phyloP scores from a whole-genome alignment of 2,888 invertebrate genomes.

The Metacarcinus magister region DNA sequence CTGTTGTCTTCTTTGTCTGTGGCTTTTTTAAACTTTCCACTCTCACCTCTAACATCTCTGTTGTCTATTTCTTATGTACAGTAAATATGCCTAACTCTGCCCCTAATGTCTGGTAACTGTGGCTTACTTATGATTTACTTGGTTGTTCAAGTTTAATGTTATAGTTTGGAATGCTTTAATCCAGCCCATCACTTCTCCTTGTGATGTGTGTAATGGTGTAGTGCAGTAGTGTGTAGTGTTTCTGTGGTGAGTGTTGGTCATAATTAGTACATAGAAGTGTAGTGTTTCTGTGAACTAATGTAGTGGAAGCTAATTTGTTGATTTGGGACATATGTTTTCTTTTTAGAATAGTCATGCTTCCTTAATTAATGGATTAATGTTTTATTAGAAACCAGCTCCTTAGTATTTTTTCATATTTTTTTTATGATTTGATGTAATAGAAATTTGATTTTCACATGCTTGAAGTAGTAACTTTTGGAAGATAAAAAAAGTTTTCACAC shows the following conservation, averaged over 20 bases:
- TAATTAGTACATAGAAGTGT: background rate
- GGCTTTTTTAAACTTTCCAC: conserved; percentile 21
- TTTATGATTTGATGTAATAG: background rate
- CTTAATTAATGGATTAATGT: background rate
- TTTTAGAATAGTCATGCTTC: background rate
- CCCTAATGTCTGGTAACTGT: conserved; percentile 8
- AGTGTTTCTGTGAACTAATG: conserved; percentile 6
- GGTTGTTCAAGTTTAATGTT: background rate
- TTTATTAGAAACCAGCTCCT: background rate
- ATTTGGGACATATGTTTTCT: background rate
- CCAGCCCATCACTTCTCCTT: background rate
- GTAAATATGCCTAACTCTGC: conserved; percentile 46
- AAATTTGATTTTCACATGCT: background rate
- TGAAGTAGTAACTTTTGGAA: background rate
- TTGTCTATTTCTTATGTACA: conserved; percentile 17
- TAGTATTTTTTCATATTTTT: background rate
- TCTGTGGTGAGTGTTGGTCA: conserved; percentile 9
- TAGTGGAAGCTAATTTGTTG: background rate
- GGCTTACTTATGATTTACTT: background rate
- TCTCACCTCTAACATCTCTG: conserved; percentile 46
- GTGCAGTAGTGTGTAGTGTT: conserved; percentile 28
- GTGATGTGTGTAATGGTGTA: conserved; percentile 11
- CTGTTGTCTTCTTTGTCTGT: conserved; percentile 58
- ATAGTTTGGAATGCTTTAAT: background rate
- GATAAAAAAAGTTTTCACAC: conserved; percentile 28